These are phyloP conservation scores for Ailuropoda melanoleuca DNA, from an alignment of 2,113 vertebrate genomes.

Conservation along the genomic window DNA sequence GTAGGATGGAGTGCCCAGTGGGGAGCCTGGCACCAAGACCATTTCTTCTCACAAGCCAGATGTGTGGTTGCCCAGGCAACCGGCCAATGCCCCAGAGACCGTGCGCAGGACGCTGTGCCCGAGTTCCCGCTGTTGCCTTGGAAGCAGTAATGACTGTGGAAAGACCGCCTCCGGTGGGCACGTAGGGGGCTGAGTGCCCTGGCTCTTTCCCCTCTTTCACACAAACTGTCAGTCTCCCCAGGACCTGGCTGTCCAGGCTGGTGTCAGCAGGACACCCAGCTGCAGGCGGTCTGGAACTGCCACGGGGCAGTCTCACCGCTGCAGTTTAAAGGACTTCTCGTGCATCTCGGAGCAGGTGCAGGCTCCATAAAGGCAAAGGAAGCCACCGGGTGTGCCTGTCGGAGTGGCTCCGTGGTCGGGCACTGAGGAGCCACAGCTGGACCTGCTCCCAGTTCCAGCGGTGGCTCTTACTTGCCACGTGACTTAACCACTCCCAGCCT, in stretches of 20 bases:
- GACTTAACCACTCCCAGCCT: not conserved
- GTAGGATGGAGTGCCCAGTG: not conserved
- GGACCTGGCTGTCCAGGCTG: not conserved
- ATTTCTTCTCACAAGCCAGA: slow-evolving; percentile 34
- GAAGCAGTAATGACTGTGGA: not conserved
- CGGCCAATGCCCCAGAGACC: not conserved
- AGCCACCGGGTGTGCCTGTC: not conserved
- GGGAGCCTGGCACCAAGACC: slow-evolving; percentile 70
- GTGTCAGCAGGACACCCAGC: not conserved
- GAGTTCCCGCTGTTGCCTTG: slow-evolving; percentile 32
- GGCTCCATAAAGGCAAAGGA: fast-evolving
- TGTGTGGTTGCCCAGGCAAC: slow-evolving; percentile 58
- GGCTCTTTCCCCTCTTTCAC: not conserved
- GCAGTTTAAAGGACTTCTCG: not conserved
- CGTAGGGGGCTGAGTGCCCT: not conserved
- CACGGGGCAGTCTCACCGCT: not conserved
- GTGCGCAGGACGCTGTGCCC: not conserved
- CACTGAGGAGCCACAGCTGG: not conserved
- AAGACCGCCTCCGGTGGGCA: not conserved
- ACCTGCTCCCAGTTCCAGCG: not conserved
- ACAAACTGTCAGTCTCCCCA: not conserved
- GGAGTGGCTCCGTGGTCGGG: fast-evolving
- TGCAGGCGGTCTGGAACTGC: not conserved
- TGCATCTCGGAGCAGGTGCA: not conserved
- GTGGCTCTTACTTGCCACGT: not conserved